Evolutionary conservation across 2,113 vertebrate genomes (phyloP).

Genomic region (Sinocyclocheilus anophthalmus): DNA sequence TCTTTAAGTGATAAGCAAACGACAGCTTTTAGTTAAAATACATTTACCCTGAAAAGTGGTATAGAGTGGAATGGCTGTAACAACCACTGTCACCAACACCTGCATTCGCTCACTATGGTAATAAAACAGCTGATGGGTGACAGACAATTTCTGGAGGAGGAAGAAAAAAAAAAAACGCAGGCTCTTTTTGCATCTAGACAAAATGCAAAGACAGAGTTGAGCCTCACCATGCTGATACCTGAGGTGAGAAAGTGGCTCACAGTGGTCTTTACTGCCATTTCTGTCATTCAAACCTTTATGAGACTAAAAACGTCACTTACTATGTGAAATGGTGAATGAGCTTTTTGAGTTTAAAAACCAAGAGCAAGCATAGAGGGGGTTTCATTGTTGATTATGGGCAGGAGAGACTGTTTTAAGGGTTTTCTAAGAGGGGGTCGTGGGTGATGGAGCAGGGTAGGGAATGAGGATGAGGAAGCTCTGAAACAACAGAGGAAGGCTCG

Average conservation of each 20-base stretch:
- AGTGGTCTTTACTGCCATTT: slow-evolving; percentile 42
- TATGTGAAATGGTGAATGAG: slow-evolving; percentile 14
- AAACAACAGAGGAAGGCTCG: slow-evolving; percentile 17
- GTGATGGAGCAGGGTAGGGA: neutral
- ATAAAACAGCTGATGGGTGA: neutral
- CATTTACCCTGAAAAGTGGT: slow-evolving; percentile 56
- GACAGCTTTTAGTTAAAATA: slow-evolving; percentile 54
- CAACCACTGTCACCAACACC: slow-evolving; percentile 47
- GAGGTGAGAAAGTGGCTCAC: slow-evolving; percentile 56
- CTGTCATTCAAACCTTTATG: slow-evolving; percentile 15
- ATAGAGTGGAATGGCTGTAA: slow-evolving; percentile 44
- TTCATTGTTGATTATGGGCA: slow-evolving; percentile 4
- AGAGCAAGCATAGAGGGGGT: slow-evolving; percentile 36
- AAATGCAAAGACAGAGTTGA: neutral
- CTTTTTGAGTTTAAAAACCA: slow-evolving; percentile 39
- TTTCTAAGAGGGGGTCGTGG: neutral
- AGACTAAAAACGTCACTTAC: slow-evolving; percentile 27
- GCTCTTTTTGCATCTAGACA: neutral
- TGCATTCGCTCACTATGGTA: slow-evolving; percentile 39
- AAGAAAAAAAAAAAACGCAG: neutral
- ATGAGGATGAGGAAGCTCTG: slow-evolving; percentile 43
- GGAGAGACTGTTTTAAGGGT: slow-evolving; percentile 26
- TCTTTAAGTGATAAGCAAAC: slow-evolving; percentile 45
- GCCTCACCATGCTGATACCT: slow-evolving; percentile 58
- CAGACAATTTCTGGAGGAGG: neutral